These are phyloP conservation scores for Meteorus cinctellus DNA, from an alignment of 2,888 invertebrate genomes.

Conservation along the genomic window DNA sequence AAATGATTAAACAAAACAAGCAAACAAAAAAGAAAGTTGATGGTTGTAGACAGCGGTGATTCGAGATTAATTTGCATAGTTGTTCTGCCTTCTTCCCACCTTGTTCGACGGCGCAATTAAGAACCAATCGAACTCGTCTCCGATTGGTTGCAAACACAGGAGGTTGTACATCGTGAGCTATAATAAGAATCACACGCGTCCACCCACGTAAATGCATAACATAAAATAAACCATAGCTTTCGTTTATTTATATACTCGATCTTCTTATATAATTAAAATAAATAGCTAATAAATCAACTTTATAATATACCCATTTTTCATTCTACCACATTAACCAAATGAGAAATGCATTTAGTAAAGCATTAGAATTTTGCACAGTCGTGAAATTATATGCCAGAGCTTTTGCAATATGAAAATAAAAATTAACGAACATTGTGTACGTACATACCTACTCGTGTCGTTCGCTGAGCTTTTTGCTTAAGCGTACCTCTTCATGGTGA, in stretches of 20 bases:
- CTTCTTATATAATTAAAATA: not conserved
- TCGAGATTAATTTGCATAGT: slow-evolving; percentile 55
- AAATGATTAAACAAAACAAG: too few relatives aligned
- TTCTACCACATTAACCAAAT: too few relatives aligned
- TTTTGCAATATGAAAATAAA: too few relatives aligned
- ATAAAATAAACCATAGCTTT: not conserved
- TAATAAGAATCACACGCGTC: slow-evolving; percentile 18
- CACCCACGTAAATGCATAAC: slow-evolving; percentile 21
- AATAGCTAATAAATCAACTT: not conserved
- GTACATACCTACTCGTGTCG: slow-evolving; percentile 4
- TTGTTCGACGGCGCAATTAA: slow-evolving; percentile 50
- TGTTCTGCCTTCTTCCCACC: slow-evolving; percentile 41
- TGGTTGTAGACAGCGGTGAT: slow-evolving; percentile 43
- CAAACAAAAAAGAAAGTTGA: slow-evolving; percentile 5
- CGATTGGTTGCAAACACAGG: slow-evolving; percentile 47
- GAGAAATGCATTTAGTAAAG: too few relatives aligned
- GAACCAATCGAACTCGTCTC: slow-evolving; percentile 52
- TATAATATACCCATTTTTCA: too few relatives aligned
- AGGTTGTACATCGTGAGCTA: slow-evolving; percentile 40
- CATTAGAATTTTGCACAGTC: too few relatives aligned
- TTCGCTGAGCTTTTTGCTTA: slow-evolving; percentile 29
- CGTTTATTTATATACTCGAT: not conserved
- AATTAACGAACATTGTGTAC: too few relatives aligned
- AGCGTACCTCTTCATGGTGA: slow-evolving; percentile 27
- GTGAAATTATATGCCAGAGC: too few relatives aligned